Percentiles rank a stretch among this genome's conserved stretches.
Conservation (phyloP, 2,888 invertebrate genomes). For the Pegoplata infirma region DNA sequence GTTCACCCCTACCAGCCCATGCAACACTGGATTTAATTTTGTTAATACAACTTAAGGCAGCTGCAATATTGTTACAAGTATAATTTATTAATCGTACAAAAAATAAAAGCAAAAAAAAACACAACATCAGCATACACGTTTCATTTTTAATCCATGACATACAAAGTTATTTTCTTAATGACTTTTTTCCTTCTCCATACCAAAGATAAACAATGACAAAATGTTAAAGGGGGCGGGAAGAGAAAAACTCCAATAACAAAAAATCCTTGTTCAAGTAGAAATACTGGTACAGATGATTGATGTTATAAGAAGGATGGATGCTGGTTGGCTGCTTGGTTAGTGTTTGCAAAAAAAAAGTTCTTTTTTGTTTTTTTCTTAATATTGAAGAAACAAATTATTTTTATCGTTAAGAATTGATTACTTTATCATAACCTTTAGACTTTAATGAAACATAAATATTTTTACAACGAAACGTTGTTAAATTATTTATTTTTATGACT, state of each 20-base stretch:
- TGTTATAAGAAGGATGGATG: conserved; percentile 29
- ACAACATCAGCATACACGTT: conserved; percentile 29
- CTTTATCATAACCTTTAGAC: conserved; percentile 52
- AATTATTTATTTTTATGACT: neutral
- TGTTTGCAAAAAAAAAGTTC: too few relatives aligned
- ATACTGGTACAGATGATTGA: conserved; percentile 47
- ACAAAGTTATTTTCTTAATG: conserved; percentile 54
- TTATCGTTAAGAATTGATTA: conserved; percentile 55
- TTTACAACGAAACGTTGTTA: conserved; percentile 3
- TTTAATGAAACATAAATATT: conserved; percentile 47
- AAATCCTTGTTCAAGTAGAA: neutral
- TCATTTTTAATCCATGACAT: conserved; percentile 44
- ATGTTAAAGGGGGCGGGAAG: neutral
- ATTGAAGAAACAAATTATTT: conserved; percentile 51
- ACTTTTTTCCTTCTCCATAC: conserved; percentile 34
- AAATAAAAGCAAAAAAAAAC: conserved; percentile 14
- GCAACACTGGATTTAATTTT: neutral
- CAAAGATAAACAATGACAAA: conserved; percentile 27
- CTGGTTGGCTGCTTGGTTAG: conserved; percentile 4
- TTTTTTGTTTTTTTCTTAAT: neutral
- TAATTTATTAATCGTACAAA: conserved; percentile 21
- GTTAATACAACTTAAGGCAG: neutral
- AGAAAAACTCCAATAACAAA: too few relatives aligned
- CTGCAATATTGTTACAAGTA: neutral
- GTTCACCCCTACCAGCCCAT: too few relatives aligned